Evolutionary conservation across 2,113 vertebrate species (phyloP).

Genomic region (Gasterosteus aculeatus): DNA sequence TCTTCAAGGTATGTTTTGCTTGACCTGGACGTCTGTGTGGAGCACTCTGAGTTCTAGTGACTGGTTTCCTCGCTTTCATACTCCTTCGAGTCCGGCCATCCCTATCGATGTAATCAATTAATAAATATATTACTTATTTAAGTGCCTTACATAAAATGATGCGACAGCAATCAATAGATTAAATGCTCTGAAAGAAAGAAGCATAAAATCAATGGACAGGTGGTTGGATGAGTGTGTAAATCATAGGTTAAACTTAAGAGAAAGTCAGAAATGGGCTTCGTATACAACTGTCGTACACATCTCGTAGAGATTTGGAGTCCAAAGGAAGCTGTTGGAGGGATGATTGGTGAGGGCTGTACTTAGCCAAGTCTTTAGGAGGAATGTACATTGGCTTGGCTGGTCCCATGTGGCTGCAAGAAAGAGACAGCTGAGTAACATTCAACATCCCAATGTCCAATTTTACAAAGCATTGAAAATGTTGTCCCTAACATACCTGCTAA

Average conservation of each 20-base stretch:
- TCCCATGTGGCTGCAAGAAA: slow-evolving; percentile 65
- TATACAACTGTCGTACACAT: slow-evolving; percentile 47
- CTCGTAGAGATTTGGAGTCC: slow-evolving; percentile 67
- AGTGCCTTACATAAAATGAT: neutral
- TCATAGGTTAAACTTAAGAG: neutral
- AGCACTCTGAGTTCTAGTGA: slow-evolving; percentile 89
- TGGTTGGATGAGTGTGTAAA: neutral
- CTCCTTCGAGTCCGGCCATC: slow-evolving; percentile 39
- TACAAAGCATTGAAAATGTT: neutral
- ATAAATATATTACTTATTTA: neutral
- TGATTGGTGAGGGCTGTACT: slow-evolving; percentile 85
- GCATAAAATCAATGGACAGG: neutral
- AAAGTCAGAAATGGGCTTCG: neutral
- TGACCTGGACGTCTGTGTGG: slow-evolving; percentile 77
- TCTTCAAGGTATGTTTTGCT: slow-evolving; percentile 59
- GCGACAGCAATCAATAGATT: neutral
- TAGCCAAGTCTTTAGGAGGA: slow-evolving; percentile 83
- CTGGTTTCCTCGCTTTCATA: slow-evolving; percentile 60
- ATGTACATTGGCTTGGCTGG: slow-evolving; percentile 83
- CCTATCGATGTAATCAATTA: slow-evolving; percentile 5
- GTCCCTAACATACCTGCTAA: slow-evolving; percentile 61
- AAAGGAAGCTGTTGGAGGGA: slow-evolving; percentile 83
- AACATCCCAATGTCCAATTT: neutral
- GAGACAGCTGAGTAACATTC: neutral
- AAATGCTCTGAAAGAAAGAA: neutral